Percentiles rank a stretch among this genome's conserved stretches.
Conservation (phyloP, 2,113 vertebrate genomes). For the Phaethon lepturus region DNA sequence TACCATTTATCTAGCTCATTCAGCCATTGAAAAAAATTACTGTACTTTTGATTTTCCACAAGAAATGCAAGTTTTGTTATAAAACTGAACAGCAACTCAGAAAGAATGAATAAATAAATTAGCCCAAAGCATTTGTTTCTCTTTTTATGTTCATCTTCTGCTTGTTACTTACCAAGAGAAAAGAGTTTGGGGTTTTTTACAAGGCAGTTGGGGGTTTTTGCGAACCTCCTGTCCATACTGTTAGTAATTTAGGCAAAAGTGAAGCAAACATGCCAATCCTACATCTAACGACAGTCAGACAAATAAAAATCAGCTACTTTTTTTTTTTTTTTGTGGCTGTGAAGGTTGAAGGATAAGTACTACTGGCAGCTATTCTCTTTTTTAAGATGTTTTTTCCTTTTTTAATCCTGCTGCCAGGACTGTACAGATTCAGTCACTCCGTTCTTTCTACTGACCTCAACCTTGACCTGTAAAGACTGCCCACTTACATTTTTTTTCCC, state of each 20-base stretch:
- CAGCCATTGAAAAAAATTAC: conserved; percentile 33
- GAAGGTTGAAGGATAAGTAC: conserved; percentile 50
- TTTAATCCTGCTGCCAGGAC: conserved; percentile 38
- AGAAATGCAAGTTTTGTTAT: conserved; percentile 35
- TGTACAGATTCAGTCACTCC: conserved; percentile 47
- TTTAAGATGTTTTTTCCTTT: background rate
- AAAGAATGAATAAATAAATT: conserved; percentile 8
- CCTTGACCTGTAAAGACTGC: conserved; percentile 54
- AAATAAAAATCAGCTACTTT: conserved; percentile 52
- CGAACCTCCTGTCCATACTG: conserved; percentile 11
- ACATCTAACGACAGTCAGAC: conserved; percentile 31
- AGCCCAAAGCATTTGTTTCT: background rate
- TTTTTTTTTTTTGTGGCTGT: conserved; percentile 9
- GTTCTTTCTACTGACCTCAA: conserved; percentile 55
- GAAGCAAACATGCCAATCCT: conserved; percentile 64
- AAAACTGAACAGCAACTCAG: conserved; percentile 5
- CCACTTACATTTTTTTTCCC: conserved; percentile 42
- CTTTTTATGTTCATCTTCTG: background rate
- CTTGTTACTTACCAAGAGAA: conserved; percentile 14
- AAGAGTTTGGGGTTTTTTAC: background rate
- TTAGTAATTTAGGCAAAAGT: conserved; percentile 59
- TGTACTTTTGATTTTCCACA: background rate
- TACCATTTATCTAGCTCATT: conserved; percentile 52
- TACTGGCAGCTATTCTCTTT: conserved; percentile 29
- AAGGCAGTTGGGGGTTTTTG: background rate